Evolutionary conservation across 2,888 invertebrate species (phyloP).

Genomic region (Lydus trimaculatus): DNA sequence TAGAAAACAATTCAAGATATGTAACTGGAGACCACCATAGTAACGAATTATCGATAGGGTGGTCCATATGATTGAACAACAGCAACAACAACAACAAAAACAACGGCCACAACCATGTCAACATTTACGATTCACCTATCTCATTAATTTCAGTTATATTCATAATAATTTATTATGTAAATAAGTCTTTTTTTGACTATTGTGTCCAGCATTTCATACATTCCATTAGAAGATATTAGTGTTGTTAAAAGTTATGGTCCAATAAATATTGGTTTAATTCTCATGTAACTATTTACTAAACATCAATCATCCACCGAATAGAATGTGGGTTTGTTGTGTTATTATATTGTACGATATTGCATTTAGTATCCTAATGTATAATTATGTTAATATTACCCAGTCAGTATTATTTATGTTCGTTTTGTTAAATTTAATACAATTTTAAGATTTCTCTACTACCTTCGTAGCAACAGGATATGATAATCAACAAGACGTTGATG

Average conservation of each 20-base stretch:
- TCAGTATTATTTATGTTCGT: not conserved
- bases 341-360: not conserved
- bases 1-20: not conserved
- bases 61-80: constrained; percentile 21
- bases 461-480: not conserved
- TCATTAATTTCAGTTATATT: constrained; percentile 5
- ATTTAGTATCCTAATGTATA: constrained; percentile 9
- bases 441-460: not conserved
- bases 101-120: too few species aligned
- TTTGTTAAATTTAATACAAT: not conserved
- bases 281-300: not conserved
- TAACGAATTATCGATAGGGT: constrained; percentile 23
- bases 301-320: not conserved
- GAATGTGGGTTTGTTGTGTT: not conserved
- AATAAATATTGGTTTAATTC: not conserved
- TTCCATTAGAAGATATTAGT: not conserved
- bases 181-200: constrained; percentile 1
- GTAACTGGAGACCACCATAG: constrained; percentile 17
- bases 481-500: constrained; percentile 6
- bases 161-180: constrained; percentile 11
- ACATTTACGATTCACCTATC: constrained; percentile 1
- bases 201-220: not conserved
- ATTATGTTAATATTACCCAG: not conserved
- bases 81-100: too few species aligned
- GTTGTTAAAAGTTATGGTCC: constrained; percentile 1